Evolutionary conservation across 2,888 invertebrate species (phyloP).

Genomic region (Spisula solida): DNA sequence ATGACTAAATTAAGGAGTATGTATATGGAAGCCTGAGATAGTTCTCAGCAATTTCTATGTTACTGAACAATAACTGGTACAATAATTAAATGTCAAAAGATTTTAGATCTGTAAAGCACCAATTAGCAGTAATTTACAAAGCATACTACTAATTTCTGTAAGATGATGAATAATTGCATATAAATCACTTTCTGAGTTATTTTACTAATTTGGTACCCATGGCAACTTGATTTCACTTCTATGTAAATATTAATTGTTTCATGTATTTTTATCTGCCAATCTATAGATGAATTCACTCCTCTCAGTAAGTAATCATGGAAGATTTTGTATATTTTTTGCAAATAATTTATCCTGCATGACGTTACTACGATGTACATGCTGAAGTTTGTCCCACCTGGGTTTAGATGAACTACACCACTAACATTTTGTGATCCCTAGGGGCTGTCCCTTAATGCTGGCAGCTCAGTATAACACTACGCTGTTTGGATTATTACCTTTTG

Average conservation of each 20-base stretch:
- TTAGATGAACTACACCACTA: background rate
- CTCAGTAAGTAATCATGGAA: constrained; percentile 59
- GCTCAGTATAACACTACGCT: background rate
- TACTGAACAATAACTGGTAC: too few species aligned
- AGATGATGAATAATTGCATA: too few species aligned
- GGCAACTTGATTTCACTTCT: background rate
- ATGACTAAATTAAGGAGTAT: too few species aligned
- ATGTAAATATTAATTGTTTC: background rate
- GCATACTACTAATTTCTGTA: too few species aligned
- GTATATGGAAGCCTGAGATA: too few species aligned
- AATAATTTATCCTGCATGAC: constrained; percentile 50
- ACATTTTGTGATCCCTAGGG: background rate
- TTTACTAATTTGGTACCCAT: background rate
- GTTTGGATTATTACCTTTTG: background rate
- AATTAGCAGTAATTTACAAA: too few species aligned
- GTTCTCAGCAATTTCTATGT: too few species aligned
- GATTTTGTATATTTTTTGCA: constrained; percentile 36
- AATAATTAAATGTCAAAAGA: too few species aligned
- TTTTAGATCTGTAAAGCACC: too few species aligned
- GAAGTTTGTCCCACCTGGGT: background rate
- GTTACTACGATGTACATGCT: constrained; percentile 5
- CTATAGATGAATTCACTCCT: constrained; percentile 60
- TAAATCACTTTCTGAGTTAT: background rate
- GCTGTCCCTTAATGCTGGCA: constrained; percentile 12
- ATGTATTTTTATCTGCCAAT: constrained; percentile 31